Base-by-base conservation (phyloP, 53 echinoderm and acorn worm genomes). In the Zoroaster sp. region DNA sequence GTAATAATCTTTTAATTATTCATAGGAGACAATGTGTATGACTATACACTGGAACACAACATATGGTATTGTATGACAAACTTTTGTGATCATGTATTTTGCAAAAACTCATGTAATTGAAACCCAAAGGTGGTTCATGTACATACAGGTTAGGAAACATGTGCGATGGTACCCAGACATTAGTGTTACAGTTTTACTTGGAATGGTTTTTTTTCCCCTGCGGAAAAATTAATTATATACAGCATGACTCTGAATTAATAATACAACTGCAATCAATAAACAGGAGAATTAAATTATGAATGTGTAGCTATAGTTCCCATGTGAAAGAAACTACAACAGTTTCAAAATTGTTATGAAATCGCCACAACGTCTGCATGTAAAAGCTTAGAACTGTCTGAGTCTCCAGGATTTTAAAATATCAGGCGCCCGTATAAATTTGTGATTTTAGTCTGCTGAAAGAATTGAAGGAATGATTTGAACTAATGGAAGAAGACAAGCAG, bases 401-500 rank as follows among this genome's bases (percentile, higher is more conserved):
- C 21, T 59, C 63, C 1, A 21, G 25, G 63, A 59, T 21, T 59
- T 59, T 21, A 5, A 59, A 44, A 59, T 10, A 21, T 1, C 23
- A 59, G 63, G 63, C 1, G 21, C 54, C 23, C 63, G 35, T 53
- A 38, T 79, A 79, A 79, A 37, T 55, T n/a, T 15, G 36, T 79
- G 54, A 79, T n/a, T 55, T 35, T 8, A 43, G 42, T 67, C 82
- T 28, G 40, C 2, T 30, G 82, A 67, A 67, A 67, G 20, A 21
- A 46, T 65, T 35, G 67, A 66, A 30, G 82, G 66, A 82, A 43
- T 33, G 82, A 82, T 68, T 82, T 67, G 41, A 18, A 65, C 44
- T 68, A 83, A 44, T 83, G 31, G 71, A 49, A 36, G 35, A 36
- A 42, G 85, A 85, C 68, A 85, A 66, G 70, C 71, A 70, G 85